Evolutionary conservation across 2,888 invertebrate species (phyloP), one percentile per base, ranked within the genome.

Genomic region (Napeogenes inachia): DNA sequence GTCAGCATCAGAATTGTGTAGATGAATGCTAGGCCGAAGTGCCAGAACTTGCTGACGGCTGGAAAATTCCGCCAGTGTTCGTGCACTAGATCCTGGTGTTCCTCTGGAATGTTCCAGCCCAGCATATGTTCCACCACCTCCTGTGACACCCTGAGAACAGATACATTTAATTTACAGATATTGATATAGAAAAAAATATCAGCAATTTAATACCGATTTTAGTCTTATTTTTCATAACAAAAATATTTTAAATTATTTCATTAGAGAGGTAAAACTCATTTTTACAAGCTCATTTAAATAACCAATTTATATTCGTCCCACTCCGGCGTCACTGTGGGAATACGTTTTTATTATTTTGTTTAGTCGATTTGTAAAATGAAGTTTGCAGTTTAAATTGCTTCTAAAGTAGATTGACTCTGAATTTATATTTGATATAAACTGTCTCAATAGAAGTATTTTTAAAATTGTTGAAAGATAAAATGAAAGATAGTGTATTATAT

Each of bases 21-120:
- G 66, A 93, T 86, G 45, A 94, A 89, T 2, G 93, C 94, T 21
- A 94, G 79, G 53, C 92, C 86, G 65, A 92, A 92, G 75, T 94
- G 94, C 91, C 93, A 92, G 76, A 92, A 93, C 72, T 93, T 93
- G 74, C 91, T 92, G 42, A 94, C 94, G 0, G 93, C 92, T 0
- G 92, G 91, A 77, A 92, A 95, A 66, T 91, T 92, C 54, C 92
- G 88, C 95, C 95, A 95, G 76, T 94, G 94, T 0, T 93, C 92
- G 77, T 94, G 94, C 1, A 95, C 92, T 65, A 94, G 74, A 62
- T 92, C 92, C 65, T 92, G 91, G 61, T 91, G 89, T 65, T 95
- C 94, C 21, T 92, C 87, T 0, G 94, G 94, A 63, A 93, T 92
- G 79, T 94, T 94, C 92, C 94, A 94, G 66, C 94, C 94, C 59